Conservation (phyloP, 2,888 invertebrate species). For the Hirtodrosophila alboralis region DNA sequence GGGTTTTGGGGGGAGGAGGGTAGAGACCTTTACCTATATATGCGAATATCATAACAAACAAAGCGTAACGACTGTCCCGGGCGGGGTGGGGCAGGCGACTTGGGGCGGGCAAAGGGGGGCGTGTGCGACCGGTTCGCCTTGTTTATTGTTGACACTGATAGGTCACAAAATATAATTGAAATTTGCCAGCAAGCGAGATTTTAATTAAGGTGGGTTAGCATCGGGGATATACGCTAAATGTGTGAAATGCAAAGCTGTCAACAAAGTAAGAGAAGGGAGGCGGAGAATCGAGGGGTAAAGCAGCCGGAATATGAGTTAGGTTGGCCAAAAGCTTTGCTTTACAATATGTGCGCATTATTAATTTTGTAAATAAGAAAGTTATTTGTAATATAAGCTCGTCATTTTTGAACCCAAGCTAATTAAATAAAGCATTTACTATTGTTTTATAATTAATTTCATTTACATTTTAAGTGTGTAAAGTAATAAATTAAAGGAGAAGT, state of each 20-base stretch:
- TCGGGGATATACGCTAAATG: constrained; percentile 7
- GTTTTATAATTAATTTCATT: no score
- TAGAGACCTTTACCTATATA: constrained; percentile 39
- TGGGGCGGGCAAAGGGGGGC: not conserved
- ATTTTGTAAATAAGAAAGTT: no score
- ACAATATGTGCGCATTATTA: no score
- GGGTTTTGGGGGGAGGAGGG: not conserved
- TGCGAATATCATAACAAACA: constrained; percentile 49
- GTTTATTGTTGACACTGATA: constrained; percentile 70
- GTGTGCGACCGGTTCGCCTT: constrained; percentile 37
- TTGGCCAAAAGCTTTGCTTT: no score
- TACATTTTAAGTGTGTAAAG: no score
- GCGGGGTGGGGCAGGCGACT: not conserved
- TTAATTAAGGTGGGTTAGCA: constrained; percentile 54
- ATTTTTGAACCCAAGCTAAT: no score
- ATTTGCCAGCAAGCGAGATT: constrained; percentile 53
- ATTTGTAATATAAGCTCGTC: no score
- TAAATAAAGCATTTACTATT: no score
- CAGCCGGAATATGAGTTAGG: not conserved
- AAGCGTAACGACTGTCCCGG: constrained; percentile 4
- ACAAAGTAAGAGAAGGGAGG: not conserved
- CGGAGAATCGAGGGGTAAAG: no score
- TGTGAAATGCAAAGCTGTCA: not conserved
- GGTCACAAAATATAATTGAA: constrained; percentile 75
- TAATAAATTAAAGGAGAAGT: no score